These are phyloP conservation scores for Parazoanthus atlanticus DNA, from an alignment of 92 coral and sea anemone species.

Conservation along the genomic window DNA sequence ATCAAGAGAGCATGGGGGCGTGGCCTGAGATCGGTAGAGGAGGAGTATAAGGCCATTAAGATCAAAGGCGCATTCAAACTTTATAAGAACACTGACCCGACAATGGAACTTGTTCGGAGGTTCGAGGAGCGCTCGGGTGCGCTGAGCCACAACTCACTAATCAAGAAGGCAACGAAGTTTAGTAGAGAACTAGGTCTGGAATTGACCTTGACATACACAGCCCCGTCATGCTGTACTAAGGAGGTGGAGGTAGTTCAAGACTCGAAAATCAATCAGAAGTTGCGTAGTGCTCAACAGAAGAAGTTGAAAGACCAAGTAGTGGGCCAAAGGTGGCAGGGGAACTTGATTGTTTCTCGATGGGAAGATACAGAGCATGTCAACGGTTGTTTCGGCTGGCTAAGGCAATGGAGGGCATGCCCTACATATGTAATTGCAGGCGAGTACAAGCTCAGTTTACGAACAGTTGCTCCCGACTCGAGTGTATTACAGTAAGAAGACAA, in stretches of 20 bases:
- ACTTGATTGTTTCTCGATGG: too few species aligned
- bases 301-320: too few species aligned
- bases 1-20: conserved; percentile 16
- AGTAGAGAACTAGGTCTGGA: conserved; percentile 36
- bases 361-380: too few species aligned
- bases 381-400: too few species aligned
- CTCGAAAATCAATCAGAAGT: too few species aligned
- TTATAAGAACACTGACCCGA: conserved; percentile 43
- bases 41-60: conserved; percentile 46
- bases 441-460: too few species aligned
- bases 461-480: too few species aligned
- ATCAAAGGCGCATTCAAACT: conserved; percentile 52
- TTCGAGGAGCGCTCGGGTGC: conserved; percentile 40
- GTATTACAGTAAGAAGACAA: too few species aligned
- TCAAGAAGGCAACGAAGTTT: conserved; percentile 40
- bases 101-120: conserved; percentile 43
- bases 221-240: conserved; percentile 22
- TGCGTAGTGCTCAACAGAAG: too few species aligned
- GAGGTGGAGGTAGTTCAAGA: not conserved
- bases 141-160: conserved; percentile 32
- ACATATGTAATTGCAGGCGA: too few species aligned
- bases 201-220: not conserved
- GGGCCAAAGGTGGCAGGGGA: too few species aligned
- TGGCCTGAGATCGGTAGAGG: conserved; percentile 39
- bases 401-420: too few species aligned